Evolutionary conservation across 2,888 invertebrate species (phyloP).

Genomic region (Ecdyonurus torrentis): DNA sequence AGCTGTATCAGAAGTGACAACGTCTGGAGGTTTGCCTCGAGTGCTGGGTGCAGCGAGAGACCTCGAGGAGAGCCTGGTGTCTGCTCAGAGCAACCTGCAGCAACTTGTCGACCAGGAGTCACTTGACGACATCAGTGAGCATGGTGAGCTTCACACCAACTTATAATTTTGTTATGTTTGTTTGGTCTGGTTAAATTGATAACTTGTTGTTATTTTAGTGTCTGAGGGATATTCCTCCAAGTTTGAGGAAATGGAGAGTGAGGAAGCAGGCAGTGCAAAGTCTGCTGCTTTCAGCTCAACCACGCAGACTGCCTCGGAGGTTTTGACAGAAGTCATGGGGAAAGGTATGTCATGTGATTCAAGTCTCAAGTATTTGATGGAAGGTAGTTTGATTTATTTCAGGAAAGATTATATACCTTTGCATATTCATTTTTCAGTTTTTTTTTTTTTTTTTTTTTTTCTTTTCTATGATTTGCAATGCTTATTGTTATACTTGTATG

Average conservation of each 20-base stretch:
- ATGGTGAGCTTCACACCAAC: background rate
- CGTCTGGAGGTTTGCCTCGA: background rate
- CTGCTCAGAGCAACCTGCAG: background rate
- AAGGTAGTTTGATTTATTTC: no score
- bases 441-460: background rate
- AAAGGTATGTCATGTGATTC: background rate
- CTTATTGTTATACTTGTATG: no score
- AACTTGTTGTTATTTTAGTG: background rate
- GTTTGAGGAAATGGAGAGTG: conserved; percentile 8
- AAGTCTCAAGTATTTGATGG: no score
- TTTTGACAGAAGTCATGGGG: background rate
- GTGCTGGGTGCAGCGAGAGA: background rate
- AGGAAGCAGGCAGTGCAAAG: background rate
- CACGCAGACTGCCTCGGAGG: background rate
- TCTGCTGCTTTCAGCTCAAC: background rate
- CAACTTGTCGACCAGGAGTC: background rate
- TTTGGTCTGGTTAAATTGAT: no score
- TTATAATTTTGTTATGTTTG: background rate
- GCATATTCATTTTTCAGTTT: no score
- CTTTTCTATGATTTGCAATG: background rate
- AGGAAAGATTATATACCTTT: no score
- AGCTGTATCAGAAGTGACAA: background rate
- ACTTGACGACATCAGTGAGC: background rate
- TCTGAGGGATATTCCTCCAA: conserved; percentile 6
- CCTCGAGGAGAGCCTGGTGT: background rate